phyloP scores from a whole-genome alignment of 1,140 invertebrate genomes.

The Nasonia giraulti region DNA sequence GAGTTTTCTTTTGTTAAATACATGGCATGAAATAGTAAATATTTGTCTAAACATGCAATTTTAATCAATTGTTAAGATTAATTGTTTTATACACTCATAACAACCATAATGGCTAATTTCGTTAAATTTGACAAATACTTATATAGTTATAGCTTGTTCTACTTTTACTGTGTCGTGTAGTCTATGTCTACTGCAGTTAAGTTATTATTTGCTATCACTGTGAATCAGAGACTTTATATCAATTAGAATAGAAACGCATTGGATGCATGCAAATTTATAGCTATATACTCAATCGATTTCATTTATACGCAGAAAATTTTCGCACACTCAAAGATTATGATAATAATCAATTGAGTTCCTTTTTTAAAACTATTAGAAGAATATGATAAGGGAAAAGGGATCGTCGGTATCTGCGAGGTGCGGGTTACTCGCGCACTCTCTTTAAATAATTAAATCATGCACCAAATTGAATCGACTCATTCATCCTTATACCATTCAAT shows the following conservation, averaged over 20 bases:
- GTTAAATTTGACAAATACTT: too few species aligned
- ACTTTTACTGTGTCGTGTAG: neutral
- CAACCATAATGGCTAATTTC: too few species aligned
- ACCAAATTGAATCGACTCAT: constrained; percentile 69
- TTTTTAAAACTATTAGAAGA: neutral
- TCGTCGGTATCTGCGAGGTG: constrained; percentile 54
- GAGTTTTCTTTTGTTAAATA: neutral
- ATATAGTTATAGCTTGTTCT: neutral
- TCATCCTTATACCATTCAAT: constrained; percentile 59
- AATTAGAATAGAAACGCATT: too few species aligned
- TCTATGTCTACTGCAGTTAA: neutral
- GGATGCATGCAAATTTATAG: too few species aligned
- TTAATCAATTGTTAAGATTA: too few species aligned
- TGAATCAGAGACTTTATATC: too few species aligned
- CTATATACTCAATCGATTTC: neutral
- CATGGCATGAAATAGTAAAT: neutral
- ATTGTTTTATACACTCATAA: too few species aligned
- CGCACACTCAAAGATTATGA: neutral
- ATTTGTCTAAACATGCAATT: too few species aligned
- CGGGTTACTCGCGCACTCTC: constrained; percentile 66
- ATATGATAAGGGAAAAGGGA: constrained; percentile 33
- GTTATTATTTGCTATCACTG: neutral
- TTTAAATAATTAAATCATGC: constrained; percentile 71
- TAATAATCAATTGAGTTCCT: too few species aligned
- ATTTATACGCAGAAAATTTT: neutral